phyloP scores from a whole-genome alignment of 2,797 vertebrate genomes.

The Remorina albescens region DNA sequence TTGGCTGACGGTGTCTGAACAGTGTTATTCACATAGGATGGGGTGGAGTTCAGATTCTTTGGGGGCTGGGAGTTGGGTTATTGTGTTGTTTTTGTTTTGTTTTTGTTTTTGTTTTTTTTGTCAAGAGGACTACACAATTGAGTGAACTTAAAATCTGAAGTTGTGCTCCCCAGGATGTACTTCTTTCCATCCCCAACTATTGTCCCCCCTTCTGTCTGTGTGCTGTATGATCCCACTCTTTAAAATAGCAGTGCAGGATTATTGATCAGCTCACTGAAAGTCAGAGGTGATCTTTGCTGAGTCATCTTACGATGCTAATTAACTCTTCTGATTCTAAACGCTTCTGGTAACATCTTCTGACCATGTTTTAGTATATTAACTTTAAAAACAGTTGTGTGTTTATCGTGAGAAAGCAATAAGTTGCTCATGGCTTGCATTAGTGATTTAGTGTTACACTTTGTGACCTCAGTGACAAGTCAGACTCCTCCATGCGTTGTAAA shows the following conservation, averaged over 20 bases:
- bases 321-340: background rate
- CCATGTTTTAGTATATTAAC: background rate
- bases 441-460: background rate
- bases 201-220: constrained; percentile 39
- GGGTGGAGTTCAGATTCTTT: constrained; percentile 35
- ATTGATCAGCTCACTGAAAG: constrained; percentile 14
- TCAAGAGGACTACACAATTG: constrained; percentile 13
- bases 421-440: background rate
- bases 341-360: background rate
- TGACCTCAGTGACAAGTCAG: background rate
- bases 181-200: constrained; percentile 39
- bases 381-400: background rate
- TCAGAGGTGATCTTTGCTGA: background rate
- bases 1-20: constrained; percentile 70
- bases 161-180: constrained; percentile 46
- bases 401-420: background rate
- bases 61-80: constrained; percentile 26
- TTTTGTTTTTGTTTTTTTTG: constrained; percentile 34
- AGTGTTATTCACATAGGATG: constrained; percentile 68
- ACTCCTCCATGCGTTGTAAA: background rate
- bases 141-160: constrained; percentile 20
- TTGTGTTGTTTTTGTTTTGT: constrained; percentile 23
- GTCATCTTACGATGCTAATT: constrained; percentile 5
- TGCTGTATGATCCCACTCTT: background rate
- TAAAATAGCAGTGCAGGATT: background rate